Evolutionary conservation across 2,797 vertebrate genomes (phyloP), one percentile per base, ranked within the genome.

Genomic region (Centropyge bicolor): DNA sequence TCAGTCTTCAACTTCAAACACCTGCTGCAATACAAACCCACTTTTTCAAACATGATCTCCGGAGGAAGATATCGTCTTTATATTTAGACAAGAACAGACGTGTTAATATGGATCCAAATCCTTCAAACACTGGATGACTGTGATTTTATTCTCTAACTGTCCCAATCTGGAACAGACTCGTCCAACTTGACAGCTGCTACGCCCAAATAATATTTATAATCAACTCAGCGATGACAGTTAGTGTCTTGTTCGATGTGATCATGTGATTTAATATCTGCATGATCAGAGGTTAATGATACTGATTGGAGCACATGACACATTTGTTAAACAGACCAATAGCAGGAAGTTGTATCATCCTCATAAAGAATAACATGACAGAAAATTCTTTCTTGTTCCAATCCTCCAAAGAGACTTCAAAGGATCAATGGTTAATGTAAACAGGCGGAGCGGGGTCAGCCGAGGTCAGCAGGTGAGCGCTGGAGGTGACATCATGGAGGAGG

Each of bases 401-500:
- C 61, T 71, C 20, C 2, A 8, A 9, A 46, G 12, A 63, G 17
- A 49, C 40, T 27, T 13, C 38, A 54, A 60, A 63, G 38, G 5
- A 65, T 72, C 11, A 5, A 5, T 41, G 16, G 27, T 68, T 10
- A 40, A 75, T 54, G 76, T 79, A 81, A 78, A 85, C 57, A 59
- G 24, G 45, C 2, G 0, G 22, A 10, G 2, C 16, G n/a, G 81
- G 90, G 90, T 91, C 86, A 82, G 52, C 36, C 3, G 63, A 81
- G 88, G 90, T 89, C 87, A 81, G 60, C 35, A 3, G 59, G 74
- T 17, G 49, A 82, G 78, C n/a, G 35, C 36, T 27, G 70, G 76
- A 70, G 57, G 54, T 92, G 87, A 89, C 87, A 87, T 93, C 90
- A 92, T 89, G 88, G 86, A 91, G 87, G 84, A 81, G 61, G 65